These are phyloP conservation scores for Benthochromis sp. DNA, from an alignment of 2,113 vertebrate genomes.

Conservation along the genomic window DNA sequence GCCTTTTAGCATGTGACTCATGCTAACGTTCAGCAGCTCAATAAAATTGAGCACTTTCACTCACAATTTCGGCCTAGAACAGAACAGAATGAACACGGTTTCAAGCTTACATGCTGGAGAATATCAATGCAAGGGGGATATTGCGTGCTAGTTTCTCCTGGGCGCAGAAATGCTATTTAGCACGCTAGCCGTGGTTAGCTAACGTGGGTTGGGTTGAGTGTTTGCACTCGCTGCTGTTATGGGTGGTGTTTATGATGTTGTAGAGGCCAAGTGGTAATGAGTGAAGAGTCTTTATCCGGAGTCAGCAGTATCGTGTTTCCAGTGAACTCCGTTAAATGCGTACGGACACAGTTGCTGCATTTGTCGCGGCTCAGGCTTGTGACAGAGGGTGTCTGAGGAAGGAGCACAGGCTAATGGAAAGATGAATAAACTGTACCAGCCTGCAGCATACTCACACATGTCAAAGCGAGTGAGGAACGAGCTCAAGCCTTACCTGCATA, in stretches of 20 bases:
- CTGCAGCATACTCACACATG: not conserved
- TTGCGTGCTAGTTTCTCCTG: not conserved
- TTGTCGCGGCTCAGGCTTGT: not conserved
- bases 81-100: not conserved
- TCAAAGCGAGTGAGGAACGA: not conserved
- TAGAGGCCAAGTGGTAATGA: not conserved
- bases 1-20: constrained; percentile 15
- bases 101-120: not conserved
- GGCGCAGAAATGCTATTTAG: not conserved
- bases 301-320: not conserved
- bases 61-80: rapidly evolving
- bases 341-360: not conserved
- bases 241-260: not conserved
- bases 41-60: not conserved
- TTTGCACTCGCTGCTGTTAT: not conserved
- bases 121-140: not conserved
- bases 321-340: not conserved
- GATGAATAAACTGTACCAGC: not conserved
- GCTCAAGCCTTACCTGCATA: not conserved
- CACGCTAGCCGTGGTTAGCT: constrained; percentile 1
- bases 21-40: not conserved
- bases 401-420: not conserved
- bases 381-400: not conserved
- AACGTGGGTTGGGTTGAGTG: not conserved
- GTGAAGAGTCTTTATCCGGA: not conserved